Base-by-base conservation (phyloP, 2,888 invertebrate species). In the Pogonocherus hispidulus region DNA sequence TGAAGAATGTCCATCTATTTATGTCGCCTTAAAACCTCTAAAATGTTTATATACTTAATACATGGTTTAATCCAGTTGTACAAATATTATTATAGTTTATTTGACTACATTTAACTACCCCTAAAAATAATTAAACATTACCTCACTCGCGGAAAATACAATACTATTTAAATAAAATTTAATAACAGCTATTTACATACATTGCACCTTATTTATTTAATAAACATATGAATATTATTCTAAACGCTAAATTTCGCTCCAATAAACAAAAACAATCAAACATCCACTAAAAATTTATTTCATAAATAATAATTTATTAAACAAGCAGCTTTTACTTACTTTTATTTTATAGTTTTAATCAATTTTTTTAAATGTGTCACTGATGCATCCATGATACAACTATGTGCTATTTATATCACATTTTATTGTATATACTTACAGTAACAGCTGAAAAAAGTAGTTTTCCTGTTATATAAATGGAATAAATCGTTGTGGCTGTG, bases 131-230 rank as follows among this genome's bases (percentile, higher is more conserved):
- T 52, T 22, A 16, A 32, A 32, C 32, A 32, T 32, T 52, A 32
- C 11, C 52, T 41, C 32, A 27, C 19, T 14, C 22, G 32, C 32
- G 18, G 4, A 22, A 52, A 52, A 16, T 41, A 52, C 23, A 16
- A 51, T 16, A 52, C 55, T 59, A 37, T 49, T 66, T 54, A 64
- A 51, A 59, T 60, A 57, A 67, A 65, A 57, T 56, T 57, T 37
- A 51, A 57, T 65, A 56, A 46, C 65, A 47, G 16, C 52, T 67
- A 51, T 71, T 68, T 63, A 64, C 44, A 46, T 52, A 66, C 56
- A 54, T 62, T 49, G 68, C 63, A 60, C 62, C 60, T 41, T 66
- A 67, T 67, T 67, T 70, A 68, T 71, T 35, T 67, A 62, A 62
- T 41, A 63, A 63, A 70, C 56, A 54, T 55, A 19, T 52, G 63